Evolutionary conservation across 2,113 vertebrate genomes (phyloP).

Genomic region (Nothobranchius furzeri): DNA sequence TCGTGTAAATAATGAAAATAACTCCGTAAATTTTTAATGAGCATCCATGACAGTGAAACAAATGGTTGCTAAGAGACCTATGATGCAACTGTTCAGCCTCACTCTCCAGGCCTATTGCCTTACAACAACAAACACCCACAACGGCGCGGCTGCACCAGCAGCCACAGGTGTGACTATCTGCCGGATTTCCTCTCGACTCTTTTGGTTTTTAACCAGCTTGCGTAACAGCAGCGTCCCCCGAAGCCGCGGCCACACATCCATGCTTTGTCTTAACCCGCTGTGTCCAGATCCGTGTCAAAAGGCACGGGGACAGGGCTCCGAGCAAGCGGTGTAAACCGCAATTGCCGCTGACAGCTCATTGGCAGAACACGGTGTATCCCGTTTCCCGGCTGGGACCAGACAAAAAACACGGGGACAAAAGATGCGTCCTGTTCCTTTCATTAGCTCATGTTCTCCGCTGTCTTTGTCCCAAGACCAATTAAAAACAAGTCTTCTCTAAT

Average conservation of each 20-base stretch:
- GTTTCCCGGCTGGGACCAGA: slow-evolving; percentile 57
- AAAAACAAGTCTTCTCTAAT: slow-evolving; percentile 53
- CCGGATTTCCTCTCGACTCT: neutral
- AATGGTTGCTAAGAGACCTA: slow-evolving; percentile 39
- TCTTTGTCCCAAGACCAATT: slow-evolving; percentile 60
- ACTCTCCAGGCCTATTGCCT: slow-evolving; percentile 11
- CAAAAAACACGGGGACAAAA: slow-evolving; percentile 63
- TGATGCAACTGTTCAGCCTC: slow-evolving; percentile 38
- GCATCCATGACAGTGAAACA: slow-evolving; percentile 7
- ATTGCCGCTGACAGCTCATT: slow-evolving; percentile 68
- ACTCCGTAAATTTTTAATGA: slow-evolving; percentile 3
- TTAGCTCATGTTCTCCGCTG: slow-evolving; percentile 49
- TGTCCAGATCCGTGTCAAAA: slow-evolving; percentile 60
- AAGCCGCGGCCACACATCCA: slow-evolving; percentile 33
- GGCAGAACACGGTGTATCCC: slow-evolving; percentile 74
- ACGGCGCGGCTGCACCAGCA: slow-evolving; percentile 12
- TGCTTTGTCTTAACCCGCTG: slow-evolving; percentile 12
- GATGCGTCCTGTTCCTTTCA: slow-evolving; percentile 57
- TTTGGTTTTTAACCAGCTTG: neutral
- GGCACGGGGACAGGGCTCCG: slow-evolving; percentile 39
- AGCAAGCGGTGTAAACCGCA: slow-evolving; percentile 63
- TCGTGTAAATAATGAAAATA: slow-evolving; percentile 15
- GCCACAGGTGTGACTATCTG: slow-evolving; percentile 21
- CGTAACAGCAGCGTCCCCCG: slow-evolving; percentile 8
- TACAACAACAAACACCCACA: slow-evolving; percentile 39